A percentile compares a stretch with the other conserved stretches of the same genome.
Evolutionary conservation across 2,113 vertebrate genomes (phyloP).

Genomic region (Triplophysa siluroides): DNA sequence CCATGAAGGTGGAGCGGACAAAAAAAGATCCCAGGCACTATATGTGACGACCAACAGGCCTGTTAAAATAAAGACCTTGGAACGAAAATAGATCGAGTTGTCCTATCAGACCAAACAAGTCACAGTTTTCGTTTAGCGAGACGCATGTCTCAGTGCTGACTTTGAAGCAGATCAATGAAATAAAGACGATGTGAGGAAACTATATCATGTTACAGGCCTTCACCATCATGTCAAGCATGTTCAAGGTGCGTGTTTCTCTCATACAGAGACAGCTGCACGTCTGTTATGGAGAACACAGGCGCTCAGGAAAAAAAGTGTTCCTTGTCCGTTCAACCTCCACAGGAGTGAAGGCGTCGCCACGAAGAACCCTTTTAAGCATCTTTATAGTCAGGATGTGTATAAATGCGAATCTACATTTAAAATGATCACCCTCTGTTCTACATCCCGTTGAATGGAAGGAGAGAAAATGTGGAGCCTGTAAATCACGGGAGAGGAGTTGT

Average conservation of each 20-base stretch:
- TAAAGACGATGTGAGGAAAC: not conserved
- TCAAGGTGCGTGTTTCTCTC: slow-evolving; percentile 39
- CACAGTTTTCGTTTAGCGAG: not conserved
- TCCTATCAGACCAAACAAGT: slow-evolving; percentile 22
- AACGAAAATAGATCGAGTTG: slow-evolving; percentile 41
- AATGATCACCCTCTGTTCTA: too few species aligned
- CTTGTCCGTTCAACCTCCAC: not conserved
- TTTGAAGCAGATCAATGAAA: not conserved
- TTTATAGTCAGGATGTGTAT: too few species aligned
- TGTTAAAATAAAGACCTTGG: slow-evolving; percentile 26
- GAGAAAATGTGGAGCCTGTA: not conserved
- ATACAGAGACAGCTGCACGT: not conserved
- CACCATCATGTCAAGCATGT: slow-evolving; percentile 27
- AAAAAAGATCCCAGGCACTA: slow-evolving; percentile 50
- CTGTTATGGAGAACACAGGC: not conserved
- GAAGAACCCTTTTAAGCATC: too few species aligned
- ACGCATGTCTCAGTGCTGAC: not conserved
- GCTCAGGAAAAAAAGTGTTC: not conserved
- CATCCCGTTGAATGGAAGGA: slow-evolving; percentile 8
- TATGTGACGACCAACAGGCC: slow-evolving; percentile 52
- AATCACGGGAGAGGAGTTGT: not conserved
- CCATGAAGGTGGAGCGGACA: slow-evolving; percentile 54
- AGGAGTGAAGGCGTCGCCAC: too few species aligned
- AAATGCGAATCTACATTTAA: too few species aligned
- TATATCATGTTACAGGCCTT: slow-evolving; percentile 36